These are phyloP conservation scores for Mimas tiliae DNA, from an alignment of 2,888 invertebrate species.

Conservation along the genomic window DNA sequence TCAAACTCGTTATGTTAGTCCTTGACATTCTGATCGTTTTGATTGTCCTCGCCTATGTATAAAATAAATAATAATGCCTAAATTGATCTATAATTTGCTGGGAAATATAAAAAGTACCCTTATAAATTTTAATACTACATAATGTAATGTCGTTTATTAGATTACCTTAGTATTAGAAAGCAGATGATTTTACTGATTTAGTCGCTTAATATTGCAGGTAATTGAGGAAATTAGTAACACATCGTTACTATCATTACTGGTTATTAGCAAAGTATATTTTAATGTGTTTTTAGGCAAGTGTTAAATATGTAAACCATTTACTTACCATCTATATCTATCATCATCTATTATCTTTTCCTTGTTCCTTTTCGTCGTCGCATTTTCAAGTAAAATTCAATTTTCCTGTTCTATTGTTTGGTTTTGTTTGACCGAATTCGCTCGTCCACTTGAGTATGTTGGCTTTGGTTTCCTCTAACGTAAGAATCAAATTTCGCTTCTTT, in stretches of 20 bases:
- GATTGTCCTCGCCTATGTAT: too few species aligned
- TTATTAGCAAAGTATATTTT: constrained; percentile 7
- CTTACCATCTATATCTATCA: too few species aligned
- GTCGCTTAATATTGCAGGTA: background rate
- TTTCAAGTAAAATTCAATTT: constrained; percentile 1
- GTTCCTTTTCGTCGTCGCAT: background rate
- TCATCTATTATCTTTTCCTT: constrained; percentile 1
- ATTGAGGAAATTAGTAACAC: background rate
- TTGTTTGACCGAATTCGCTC: background rate
- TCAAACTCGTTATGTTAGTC: too few species aligned
- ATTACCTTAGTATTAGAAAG: background rate
- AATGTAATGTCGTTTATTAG: too few species aligned
- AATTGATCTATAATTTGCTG: too few species aligned
- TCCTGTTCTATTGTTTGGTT: constrained; percentile 11
- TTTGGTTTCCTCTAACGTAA: background rate
- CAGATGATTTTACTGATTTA: background rate
- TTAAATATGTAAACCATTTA: background rate
- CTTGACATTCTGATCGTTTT: too few species aligned
- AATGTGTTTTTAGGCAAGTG: constrained; percentile 5
- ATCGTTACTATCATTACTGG: background rate
- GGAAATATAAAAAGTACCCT: too few species aligned
- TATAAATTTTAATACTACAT: too few species aligned
- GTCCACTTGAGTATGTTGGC: background rate
- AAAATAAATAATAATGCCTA: too few species aligned
- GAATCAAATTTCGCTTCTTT: background rate